phyloP scores from a whole-genome alignment of 2,797 vertebrate genomes.

The Melopsittacus undulatus region DNA sequence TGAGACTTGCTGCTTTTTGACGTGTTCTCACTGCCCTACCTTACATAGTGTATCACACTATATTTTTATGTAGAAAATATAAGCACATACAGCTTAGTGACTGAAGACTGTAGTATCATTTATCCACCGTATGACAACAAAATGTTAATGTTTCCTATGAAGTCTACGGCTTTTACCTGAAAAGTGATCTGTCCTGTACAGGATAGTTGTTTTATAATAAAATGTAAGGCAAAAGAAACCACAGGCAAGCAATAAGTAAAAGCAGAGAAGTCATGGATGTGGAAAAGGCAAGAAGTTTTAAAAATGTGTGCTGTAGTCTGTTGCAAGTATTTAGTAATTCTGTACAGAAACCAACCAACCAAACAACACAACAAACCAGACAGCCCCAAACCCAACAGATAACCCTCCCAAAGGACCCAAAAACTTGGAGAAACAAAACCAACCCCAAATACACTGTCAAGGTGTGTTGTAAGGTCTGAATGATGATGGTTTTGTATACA shows the following conservation, averaged over 20 bases:
- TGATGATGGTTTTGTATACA: not conserved
- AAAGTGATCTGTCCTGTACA: not conserved
- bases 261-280: not conserved
- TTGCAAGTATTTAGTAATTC: not conserved
- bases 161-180: not conserved
- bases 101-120: not conserved
- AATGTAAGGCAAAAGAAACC: not conserved
- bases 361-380: not conserved
- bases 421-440: not conserved
- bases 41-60: not conserved
- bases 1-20: not conserved
- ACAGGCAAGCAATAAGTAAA: not conserved
- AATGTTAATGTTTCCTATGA: constrained; percentile 9
- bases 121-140: constrained; percentile 16
- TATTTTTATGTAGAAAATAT: not conserved
- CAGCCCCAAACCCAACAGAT: not conserved
- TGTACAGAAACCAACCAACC: not conserved
- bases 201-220: not conserved
- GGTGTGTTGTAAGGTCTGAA: not conserved
- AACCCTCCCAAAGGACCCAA: not conserved
- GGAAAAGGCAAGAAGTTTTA: not conserved
- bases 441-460: not conserved
- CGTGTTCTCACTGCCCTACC: not conserved
- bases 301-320: not conserved
- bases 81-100: not conserved